Conservation (phyloP, 1,140 invertebrate species). For the Trichonephila clavata region DNA sequence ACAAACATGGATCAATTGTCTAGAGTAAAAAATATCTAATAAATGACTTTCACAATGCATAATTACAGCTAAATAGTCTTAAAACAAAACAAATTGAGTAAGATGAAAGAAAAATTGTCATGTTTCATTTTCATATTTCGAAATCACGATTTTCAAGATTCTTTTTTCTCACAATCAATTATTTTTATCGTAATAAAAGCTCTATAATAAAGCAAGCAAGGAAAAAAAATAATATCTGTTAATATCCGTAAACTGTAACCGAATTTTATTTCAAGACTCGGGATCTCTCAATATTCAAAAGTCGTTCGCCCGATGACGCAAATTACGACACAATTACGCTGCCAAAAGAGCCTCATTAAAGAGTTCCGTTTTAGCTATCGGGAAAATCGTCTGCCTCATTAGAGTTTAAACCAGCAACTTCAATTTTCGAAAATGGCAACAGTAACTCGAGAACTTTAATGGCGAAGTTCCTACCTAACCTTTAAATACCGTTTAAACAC, state of each 20-base stretch:
- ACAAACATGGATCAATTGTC: too few relatives aligned
- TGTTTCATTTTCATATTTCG: too few relatives aligned
- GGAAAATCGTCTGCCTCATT: slow-evolving; percentile 33
- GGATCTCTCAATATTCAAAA: background rate
- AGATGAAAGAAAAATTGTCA: too few relatives aligned
- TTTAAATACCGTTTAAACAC: background rate
- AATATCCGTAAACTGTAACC: background rate
- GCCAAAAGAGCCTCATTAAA: slow-evolving; percentile 29
- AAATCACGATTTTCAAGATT: too few relatives aligned
- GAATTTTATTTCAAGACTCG: background rate
- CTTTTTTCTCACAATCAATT: too few relatives aligned
- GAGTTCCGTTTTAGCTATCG: slow-evolving; percentile 11
- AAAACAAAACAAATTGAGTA: too few relatives aligned
- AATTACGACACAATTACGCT: slow-evolving; percentile 13
- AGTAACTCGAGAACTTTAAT: slow-evolving; percentile 13
- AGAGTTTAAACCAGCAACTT: slow-evolving; percentile 1
- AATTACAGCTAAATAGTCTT: too few relatives aligned
- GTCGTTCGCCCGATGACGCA: slow-evolving; percentile 15
- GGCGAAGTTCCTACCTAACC: background rate
- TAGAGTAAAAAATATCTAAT: too few relatives aligned
- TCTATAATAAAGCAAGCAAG: too few relatives aligned
- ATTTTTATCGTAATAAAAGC: too few relatives aligned
- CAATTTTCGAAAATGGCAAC: slow-evolving; percentile 33
- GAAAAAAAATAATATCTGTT: too few relatives aligned
- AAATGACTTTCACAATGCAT: too few relatives aligned